Conservation (phyloP, 2,113 vertebrate genomes). For the Nycticryphes semicollaris region DNA sequence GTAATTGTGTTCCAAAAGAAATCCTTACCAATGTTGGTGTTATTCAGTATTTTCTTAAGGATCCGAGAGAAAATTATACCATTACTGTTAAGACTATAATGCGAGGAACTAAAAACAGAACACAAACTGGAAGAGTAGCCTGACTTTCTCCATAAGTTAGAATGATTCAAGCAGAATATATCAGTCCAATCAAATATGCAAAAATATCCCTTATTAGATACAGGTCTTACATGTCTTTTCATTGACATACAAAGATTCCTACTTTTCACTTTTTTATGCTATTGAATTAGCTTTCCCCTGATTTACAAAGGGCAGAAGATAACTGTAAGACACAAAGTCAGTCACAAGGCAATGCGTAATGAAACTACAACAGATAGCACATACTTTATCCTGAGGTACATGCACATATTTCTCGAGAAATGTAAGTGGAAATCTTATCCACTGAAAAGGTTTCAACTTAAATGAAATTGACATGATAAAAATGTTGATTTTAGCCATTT, state of each 20-base stretch:
- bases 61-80: background rate
- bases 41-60: background rate
- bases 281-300: background rate
- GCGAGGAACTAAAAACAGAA: background rate
- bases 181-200: background rate
- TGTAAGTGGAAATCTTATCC: background rate
- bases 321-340: background rate
- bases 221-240: background rate
- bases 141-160: background rate
- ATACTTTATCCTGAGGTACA: background rate
- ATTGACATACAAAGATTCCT: background rate
- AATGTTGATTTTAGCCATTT: background rate
- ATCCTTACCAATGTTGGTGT: background rate
- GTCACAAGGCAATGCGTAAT: background rate
- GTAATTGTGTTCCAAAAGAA: background rate
- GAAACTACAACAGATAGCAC: background rate
- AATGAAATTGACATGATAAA: background rate
- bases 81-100: background rate
- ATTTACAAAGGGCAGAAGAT: background rate
- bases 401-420: background rate
- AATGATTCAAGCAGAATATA: background rate
- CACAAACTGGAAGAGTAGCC: background rate
- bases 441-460: background rate
- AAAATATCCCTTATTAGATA: background rate
- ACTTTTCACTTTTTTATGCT: background rate